phyloP scores from a whole-genome alignment of 1,140 invertebrate species.

The Melanaphis sacchari region DNA sequence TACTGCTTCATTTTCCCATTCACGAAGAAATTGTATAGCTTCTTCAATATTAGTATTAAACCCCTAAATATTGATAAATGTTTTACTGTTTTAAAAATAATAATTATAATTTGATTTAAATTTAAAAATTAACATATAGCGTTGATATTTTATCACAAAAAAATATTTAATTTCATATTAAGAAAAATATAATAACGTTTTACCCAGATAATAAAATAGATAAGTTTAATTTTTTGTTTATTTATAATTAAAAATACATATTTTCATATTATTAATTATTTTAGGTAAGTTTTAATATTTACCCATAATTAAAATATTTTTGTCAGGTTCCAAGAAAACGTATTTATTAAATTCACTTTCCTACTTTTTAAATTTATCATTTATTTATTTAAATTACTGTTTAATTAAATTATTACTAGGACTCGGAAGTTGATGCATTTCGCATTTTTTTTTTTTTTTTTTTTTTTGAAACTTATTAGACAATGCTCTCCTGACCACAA shows the following conservation, averaged over 20 bases:
- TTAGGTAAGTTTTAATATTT: neutral
- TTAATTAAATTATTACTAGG: neutral
- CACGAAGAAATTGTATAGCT: constrained; percentile 74
- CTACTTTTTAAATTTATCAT: neutral
- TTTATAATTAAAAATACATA: too few relatives aligned
- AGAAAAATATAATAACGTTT: too few relatives aligned
- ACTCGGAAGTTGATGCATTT: too few relatives aligned
- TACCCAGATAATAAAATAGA: neutral
- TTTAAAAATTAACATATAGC: neutral
- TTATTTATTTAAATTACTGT: neutral
- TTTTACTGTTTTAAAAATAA: neutral
- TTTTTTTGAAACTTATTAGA: too few relatives aligned
- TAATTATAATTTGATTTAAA: neutral
- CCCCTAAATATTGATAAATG: constrained; percentile 67
- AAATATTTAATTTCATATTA: neutral
- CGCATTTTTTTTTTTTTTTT: too few relatives aligned
- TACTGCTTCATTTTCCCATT: constrained; percentile 76
- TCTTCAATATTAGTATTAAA: constrained; percentile 74
- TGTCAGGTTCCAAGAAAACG: neutral
- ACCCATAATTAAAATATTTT: neutral
- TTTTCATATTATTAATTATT: too few relatives aligned
- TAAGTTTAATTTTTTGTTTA: too few relatives aligned
- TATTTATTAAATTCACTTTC: neutral
- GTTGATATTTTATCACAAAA: neutral
- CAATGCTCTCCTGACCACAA: too few relatives aligned